Conservation (phyloP, 1,140 invertebrate genomes). For the Drusus annulatus region DNA sequence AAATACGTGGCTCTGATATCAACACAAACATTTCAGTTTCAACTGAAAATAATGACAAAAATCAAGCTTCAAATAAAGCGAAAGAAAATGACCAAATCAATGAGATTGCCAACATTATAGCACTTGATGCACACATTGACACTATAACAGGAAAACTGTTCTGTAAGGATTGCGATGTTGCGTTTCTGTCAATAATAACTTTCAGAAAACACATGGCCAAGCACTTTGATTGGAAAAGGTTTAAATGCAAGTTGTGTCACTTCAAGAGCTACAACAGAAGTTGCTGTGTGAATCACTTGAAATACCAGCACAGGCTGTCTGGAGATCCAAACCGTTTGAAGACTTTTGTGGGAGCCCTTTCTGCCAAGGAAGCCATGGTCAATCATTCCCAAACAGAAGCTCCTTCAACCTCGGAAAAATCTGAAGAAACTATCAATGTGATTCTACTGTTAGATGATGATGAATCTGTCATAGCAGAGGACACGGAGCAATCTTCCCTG, state of each 20-base stretch:
- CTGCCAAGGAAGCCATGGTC: slow-evolving; percentile 5
- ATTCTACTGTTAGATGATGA: not conserved
- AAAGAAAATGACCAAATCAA: slow-evolving; percentile 15
- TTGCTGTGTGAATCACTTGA: slow-evolving; percentile 72
- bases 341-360: slow-evolving; percentile 9
- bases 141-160: slow-evolving; percentile 48
- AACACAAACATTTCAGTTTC: not conserved
- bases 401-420: too few species aligned
- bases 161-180: slow-evolving; percentile 67
- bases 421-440: too few species aligned
- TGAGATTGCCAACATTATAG: slow-evolving; percentile 22
- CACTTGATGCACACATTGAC: slow-evolving; percentile 21
- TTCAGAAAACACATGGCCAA: slow-evolving; percentile 72
- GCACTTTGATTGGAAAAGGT: slow-evolving; percentile 73
- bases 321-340: not conserved
- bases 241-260: slow-evolving; percentile 74
- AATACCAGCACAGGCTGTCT: slow-evolving; percentile 59
- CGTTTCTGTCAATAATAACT: slow-evolving; percentile 66
- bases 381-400: not conserved
- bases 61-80: not conserved
- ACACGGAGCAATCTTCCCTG: not conserved
- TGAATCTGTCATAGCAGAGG: not conserved
- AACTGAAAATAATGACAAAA: not conserved
- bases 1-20: not conserved
- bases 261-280: slow-evolving; percentile 72